phyloP scores from a whole-genome alignment of 1,140 invertebrate genomes.

The Matsumurasca onukii region DNA sequence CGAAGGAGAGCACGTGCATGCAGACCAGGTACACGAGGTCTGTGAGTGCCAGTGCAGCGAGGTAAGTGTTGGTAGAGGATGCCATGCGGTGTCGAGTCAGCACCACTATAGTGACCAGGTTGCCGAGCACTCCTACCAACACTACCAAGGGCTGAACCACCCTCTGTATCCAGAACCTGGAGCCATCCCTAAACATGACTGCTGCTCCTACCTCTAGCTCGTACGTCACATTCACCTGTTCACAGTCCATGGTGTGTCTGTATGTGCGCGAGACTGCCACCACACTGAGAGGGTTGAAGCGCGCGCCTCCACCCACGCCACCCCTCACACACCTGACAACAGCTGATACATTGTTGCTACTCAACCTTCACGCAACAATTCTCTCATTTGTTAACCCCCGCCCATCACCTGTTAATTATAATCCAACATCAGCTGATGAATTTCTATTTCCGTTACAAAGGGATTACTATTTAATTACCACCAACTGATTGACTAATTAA shows the following conservation, averaged over 20 bases:
- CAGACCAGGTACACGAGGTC: constrained; percentile 70
- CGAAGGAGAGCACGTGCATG: constrained; percentile 63
- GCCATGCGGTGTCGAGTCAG: constrained; percentile 72
- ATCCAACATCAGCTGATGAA: too few species aligned
- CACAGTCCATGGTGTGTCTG: constrained; percentile 7
- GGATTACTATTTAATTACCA: too few species aligned
- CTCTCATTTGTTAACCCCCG: neutral
- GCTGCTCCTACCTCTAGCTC: neutral
- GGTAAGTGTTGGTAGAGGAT: constrained; percentile 72
- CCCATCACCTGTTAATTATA: too few species aligned
- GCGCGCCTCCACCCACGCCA: neutral
- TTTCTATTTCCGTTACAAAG: too few species aligned
- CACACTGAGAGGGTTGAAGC: neutral
- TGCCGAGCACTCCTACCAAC: constrained; percentile 67
- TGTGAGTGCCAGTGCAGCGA: constrained; percentile 70
- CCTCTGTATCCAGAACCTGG: constrained; percentile 63
- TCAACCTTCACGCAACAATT: neutral
- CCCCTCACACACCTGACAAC: neutral
- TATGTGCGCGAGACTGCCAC: neutral
- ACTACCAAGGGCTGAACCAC: constrained; percentile 69
- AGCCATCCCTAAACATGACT: constrained; percentile 46
- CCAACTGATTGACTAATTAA: too few species aligned
- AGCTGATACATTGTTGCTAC: neutral
- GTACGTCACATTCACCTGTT: neutral
- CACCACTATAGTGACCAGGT: constrained; percentile 70